phyloP scores from a whole-genome alignment of 2,113 vertebrate species.

The Corythoichthys haematopterus region DNA sequence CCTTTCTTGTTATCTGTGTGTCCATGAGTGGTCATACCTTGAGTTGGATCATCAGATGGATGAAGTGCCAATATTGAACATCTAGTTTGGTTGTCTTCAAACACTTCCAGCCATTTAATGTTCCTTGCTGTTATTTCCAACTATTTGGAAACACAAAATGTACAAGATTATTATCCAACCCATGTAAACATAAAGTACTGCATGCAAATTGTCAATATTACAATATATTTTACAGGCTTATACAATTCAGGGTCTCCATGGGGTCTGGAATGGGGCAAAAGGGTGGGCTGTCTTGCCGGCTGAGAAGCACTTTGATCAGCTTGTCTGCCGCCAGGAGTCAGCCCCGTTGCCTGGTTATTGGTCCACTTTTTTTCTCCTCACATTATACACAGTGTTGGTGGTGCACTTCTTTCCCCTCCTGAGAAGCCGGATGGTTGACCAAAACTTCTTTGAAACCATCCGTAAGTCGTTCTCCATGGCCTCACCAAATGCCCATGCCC shows the following conservation, averaged over 20 bases:
- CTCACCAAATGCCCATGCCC: too few relatives aligned
- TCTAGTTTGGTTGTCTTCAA: constrained; percentile 49
- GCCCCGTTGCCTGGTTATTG: too few relatives aligned
- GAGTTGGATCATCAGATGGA: constrained; percentile 35
- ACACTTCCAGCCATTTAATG: constrained; percentile 52
- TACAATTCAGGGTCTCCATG: too few relatives aligned
- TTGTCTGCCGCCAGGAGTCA: too few relatives aligned
- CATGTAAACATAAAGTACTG: neutral
- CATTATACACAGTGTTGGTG: too few relatives aligned
- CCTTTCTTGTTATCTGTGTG: neutral
- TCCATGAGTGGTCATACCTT: constrained; percentile 39
- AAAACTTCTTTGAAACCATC: too few relatives aligned
- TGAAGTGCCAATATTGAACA: constrained; percentile 57
- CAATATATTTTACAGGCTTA: neutral
- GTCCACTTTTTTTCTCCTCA: neutral
- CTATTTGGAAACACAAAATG: constrained; percentile 35
- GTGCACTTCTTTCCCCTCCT: too few relatives aligned
- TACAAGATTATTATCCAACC: neutral
- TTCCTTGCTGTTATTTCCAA: constrained; percentile 48
- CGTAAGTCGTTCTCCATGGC: too few relatives aligned
- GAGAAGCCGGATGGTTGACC: too few relatives aligned
- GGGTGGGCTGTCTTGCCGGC: too few relatives aligned
- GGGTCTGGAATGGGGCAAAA: too few relatives aligned
- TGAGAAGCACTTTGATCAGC: too few relatives aligned
- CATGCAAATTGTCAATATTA: neutral